Conservation (phyloP, 1,140 invertebrate genomes). For the Aleiodes sp. region DNA sequence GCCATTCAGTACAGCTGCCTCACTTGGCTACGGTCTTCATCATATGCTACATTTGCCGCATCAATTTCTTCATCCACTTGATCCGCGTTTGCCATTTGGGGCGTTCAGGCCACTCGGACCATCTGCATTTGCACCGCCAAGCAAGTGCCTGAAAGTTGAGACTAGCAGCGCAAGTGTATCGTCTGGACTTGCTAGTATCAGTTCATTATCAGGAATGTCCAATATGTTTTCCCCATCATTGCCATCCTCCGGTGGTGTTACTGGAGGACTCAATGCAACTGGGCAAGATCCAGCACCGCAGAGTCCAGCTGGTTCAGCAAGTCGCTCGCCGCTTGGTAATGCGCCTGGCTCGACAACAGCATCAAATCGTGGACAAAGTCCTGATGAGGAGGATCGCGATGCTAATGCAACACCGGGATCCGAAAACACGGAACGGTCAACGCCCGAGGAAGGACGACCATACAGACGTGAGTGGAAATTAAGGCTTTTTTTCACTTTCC, state of each 20-base stretch:
- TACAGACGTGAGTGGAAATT: slow-evolving; percentile 65
- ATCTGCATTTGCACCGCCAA: slow-evolving; percentile 68
- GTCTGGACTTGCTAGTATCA: slow-evolving; percentile 58
- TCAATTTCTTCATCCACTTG: slow-evolving; percentile 66
- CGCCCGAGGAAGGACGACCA: slow-evolving; percentile 67
- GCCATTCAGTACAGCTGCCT: slow-evolving; percentile 64
- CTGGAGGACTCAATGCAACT: slow-evolving; percentile 37
- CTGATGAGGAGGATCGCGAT: slow-evolving; percentile 65
- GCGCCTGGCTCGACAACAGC: slow-evolving; percentile 38
- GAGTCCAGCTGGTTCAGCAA: slow-evolving; percentile 52
- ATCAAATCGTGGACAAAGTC: slow-evolving; percentile 52
- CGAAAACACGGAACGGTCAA: slow-evolving; percentile 68
- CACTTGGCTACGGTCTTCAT: slow-evolving; percentile 67
- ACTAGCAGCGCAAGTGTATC: slow-evolving; percentile 52
- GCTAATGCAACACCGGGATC: slow-evolving; percentile 67
- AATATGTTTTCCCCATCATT: slow-evolving; percentile 64
- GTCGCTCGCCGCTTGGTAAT: slow-evolving; percentile 48
- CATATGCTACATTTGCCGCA: slow-evolving; percentile 68
- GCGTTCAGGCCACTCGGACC: slow-evolving; percentile 62
- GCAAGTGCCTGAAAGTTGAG: slow-evolving; percentile 68
- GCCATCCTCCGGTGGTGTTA: slow-evolving; percentile 46
- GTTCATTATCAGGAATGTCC: slow-evolving; percentile 60
- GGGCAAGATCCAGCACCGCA: slow-evolving; percentile 51
- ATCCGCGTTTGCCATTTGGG: slow-evolving; percentile 63
- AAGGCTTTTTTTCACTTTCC: too few species aligned